Evolutionary conservation across 2,113 vertebrate species (phyloP).

Genomic region (Sapajus apella): DNA sequence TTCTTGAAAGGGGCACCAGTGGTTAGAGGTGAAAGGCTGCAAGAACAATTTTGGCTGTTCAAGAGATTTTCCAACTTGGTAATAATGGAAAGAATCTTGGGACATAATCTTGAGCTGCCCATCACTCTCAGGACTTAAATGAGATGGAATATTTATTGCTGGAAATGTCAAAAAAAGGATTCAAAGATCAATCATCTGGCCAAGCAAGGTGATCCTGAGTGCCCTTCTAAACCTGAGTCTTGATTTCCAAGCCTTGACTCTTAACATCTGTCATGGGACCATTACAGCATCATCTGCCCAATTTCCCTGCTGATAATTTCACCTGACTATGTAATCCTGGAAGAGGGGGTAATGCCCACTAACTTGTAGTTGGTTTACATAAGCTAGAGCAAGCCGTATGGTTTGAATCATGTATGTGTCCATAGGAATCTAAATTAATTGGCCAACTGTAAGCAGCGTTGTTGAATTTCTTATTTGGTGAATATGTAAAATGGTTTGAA

Average conservation of each 20-base stretch:
- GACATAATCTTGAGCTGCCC: background rate
- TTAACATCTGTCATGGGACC: background rate
- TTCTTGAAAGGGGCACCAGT: background rate
- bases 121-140: background rate
- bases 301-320: background rate
- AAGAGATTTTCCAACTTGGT: background rate
- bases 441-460: background rate
- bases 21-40: background rate
- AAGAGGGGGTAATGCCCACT: background rate
- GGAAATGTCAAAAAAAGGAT: background rate
- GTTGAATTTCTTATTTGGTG: background rate
- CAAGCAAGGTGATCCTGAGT: background rate
- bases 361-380: background rate
- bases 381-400: background rate
- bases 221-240: background rate
- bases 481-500: background rate
- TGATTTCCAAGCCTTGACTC: background rate
- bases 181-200: background rate
- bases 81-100: background rate
- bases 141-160: background rate
- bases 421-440: background rate
- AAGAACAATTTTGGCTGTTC: background rate
- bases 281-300: background rate
- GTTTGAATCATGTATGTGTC: background rate
- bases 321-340: background rate